These are phyloP conservation scores for Rhyacophila evoluta DNA, from an alignment of 2,888 invertebrate species.

Conservation along the genomic window DNA sequence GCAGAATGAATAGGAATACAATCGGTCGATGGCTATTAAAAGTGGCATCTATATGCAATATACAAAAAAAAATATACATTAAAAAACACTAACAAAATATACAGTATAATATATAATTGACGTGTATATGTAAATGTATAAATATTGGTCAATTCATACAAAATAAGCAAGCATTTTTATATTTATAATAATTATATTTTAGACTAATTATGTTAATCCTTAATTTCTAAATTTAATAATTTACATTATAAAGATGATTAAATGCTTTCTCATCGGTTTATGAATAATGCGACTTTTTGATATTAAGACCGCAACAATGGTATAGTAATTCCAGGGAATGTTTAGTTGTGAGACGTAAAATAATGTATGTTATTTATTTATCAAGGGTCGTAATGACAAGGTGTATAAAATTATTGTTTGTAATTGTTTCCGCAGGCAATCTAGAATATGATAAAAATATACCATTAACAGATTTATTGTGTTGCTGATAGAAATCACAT, in stretches of 20 bases:
- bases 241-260: background rate
- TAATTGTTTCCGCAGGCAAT: no score
- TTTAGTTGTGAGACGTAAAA: no score
- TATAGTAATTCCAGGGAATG: no score
- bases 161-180: conserved; percentile 15
- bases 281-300: no score
- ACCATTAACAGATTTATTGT: no score
- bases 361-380: no score
- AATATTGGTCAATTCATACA: conserved; percentile 10
- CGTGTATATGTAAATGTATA: background rate
- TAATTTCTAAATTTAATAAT: conserved; percentile 7
- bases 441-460: no score
- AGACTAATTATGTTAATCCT: background rate
- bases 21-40: background rate
- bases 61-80: background rate
- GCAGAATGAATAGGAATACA: background rate
- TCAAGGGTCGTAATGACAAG: no score
- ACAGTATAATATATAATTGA: background rate
- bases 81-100: background rate
- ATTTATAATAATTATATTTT: background rate
- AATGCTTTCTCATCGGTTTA: background rate
- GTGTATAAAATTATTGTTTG: no score
- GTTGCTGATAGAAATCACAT: no score
- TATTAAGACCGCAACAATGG: no score
- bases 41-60: background rate